Evolutionary conservation across 2,113 vertebrate genomes (phyloP).

Genomic region (Campylomormyrus tamandua): DNA sequence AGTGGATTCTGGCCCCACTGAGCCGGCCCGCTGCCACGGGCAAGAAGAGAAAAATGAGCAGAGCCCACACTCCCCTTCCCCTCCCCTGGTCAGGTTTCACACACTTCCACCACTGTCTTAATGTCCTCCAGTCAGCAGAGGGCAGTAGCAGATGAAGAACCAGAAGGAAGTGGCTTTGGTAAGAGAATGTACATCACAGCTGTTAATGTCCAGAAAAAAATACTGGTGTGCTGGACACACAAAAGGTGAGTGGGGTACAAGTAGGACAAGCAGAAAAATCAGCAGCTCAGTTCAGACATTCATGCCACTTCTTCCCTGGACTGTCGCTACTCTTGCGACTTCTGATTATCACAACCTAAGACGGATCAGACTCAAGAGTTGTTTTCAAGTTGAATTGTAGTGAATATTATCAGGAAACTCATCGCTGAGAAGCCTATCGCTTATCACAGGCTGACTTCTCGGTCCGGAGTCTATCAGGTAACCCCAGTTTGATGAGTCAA

Average conservation of each 20-base stretch:
- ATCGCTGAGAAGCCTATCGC: neutral
- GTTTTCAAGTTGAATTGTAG: neutral
- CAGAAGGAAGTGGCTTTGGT: neutral
- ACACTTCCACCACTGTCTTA: neutral
- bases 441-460: no score
- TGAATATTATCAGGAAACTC: neutral
- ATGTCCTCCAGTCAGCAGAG: conserved; percentile 5
- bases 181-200: conserved; percentile 8
- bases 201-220: neutral
- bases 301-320: neutral
- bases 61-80: neutral
- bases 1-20: neutral
- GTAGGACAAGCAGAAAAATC: neutral
- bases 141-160: neutral
- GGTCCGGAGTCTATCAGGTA: no score
- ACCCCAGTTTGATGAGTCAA: neutral
- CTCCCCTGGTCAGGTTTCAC: neutral
- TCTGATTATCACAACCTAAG: neutral
- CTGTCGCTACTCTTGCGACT: neutral
- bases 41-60: conserved; percentile 9
- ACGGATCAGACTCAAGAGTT: neutral
- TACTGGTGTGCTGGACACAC: neutral
- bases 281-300: neutral
- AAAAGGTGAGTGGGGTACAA: neutral
- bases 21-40: neutral